Base-by-base conservation (phyloP, 2,113 vertebrate species). In the Coryphaenoides rupestris region DNA sequence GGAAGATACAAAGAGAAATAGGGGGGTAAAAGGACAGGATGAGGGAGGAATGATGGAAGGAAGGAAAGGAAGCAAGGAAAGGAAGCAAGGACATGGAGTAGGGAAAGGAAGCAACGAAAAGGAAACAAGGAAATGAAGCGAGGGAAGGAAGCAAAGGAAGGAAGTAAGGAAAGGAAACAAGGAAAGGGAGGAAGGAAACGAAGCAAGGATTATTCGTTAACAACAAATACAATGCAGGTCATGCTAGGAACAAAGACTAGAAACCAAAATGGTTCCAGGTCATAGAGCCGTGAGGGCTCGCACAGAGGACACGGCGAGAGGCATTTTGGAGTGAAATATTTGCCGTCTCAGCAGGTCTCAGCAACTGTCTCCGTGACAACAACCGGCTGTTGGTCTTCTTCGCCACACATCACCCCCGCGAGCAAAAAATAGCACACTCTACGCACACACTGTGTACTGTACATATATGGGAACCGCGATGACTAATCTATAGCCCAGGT, bases 401-500 rank as follows among this genome's bases (percentile, higher is more conserved):
- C 61, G 55, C 0, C 2, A n/a, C n/a, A n/a, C n/a, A n/a, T n/a
- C 9, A 2, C 50, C 73, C 59, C 58, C 0, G 2, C 6, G 45
- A 55, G 71, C 65, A 63, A 78, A 79, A n/a, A 80, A 86, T 78
- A 87, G 79, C 28, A 55, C 7, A 55, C 7, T 45, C 6, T 21
- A 5, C 28, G 58, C 53, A 62, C 81, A n/a, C n/a, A n/a, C n/a
- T n/a, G 75, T 77, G 56, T 83, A 81, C 72, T 19, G 67, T 78
- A 76, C 53, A 66, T 65, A 76, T 55, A 66, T 65, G 56, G 75
- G 64, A 58, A 76, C 13, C 4, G 22, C 2, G 6, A 56, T 77
- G 73, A 83, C 70, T 76, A 77, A 87, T 85, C 62, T 77, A 79
- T 78, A 70, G 69, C 63, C 63, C 73, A 71, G 65, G 47, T 82